These are phyloP conservation scores for Lateolabrax maculatus DNA, from an alignment of 2,797 vertebrate genomes.

Conservation along the genomic window DNA sequence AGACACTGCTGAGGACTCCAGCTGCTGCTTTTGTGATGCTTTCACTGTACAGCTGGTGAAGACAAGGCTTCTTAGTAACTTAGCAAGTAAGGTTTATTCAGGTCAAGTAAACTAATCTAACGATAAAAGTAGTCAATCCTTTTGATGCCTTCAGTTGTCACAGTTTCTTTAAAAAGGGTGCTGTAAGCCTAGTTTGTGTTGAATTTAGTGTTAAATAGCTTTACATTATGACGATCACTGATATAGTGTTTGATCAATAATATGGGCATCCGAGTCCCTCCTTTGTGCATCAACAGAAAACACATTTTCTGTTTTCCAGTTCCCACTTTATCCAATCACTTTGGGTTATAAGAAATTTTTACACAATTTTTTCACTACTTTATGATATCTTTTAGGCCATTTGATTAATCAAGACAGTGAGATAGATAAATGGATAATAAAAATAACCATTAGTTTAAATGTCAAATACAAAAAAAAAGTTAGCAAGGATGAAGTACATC, in stretches of 20 bases:
- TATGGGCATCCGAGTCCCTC: no score
- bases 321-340: no score
- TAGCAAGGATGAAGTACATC: neutral
- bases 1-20: neutral
- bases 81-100: no score
- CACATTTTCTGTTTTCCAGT: no score
- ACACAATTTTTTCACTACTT: neutral
- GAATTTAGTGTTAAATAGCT: no score
- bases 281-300: no score
- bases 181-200: no score
- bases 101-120: no score
- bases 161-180: neutral
- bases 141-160: neutral
- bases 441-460: neutral
- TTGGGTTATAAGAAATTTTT: no score
- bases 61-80: neutral
- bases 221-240: no score
- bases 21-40: slow-evolving; percentile 16
- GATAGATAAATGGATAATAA: neutral
- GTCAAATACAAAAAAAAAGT: neutral
- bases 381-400: neutral
- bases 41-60: slow-evolving; percentile 5
- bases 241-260: no score
- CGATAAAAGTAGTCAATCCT: neutral
- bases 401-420: neutral